Evolutionary conservation across 2,113 vertebrate genomes (phyloP), one percentile per base, ranked within the genome.

Genomic region (Hymenochirus boettgeri): DNA sequence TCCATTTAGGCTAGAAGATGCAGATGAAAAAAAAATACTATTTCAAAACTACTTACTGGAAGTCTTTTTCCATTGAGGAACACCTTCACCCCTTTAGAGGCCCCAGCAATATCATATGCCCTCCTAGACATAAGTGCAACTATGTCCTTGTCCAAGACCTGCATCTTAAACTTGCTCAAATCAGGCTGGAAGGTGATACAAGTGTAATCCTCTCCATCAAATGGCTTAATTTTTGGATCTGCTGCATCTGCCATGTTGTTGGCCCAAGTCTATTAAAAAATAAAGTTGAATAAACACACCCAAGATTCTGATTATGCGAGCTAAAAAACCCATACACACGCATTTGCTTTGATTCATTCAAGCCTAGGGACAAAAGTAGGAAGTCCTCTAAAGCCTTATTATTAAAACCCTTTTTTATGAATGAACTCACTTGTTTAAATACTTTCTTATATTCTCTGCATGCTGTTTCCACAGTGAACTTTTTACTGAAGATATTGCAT

Each of bases 401-500:
- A n/a, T n/a, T n/a, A n/a, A n/a, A n/a, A n/a, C n/a, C n/a, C n/a
- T n/a, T n/a, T n/a, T n/a, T n/a, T n/a, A n/a, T n/a, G n/a, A n/a
- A n/a, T 12, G 19, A 9, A 53, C 73, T 15, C 74, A 93, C 96
- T 93, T 99, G 95, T 74, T 91, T 96, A 79, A 99, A 99, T 13
- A 72, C 45, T 72, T 89, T 95, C 21, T 81, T 94, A 11, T 94
- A 99, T 50, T 97, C 92, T 11, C 60, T 83, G 73, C 93, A 96
- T n/a, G 92, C 85, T 6, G 96, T 99, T 86, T 99, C 93, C 42
- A 99, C 96, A 1, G 93, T 95, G 83, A 99, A 99, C 80, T 90
- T 97, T 42, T 66, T 95, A 82, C 96, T 99, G 71, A 99, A 99
- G 78, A 99, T 99, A 61, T 99, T 99, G 83, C 96, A 99, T 39